Conservation (phyloP, 1,140 invertebrate species). For the Neelides sp. region DNA sequence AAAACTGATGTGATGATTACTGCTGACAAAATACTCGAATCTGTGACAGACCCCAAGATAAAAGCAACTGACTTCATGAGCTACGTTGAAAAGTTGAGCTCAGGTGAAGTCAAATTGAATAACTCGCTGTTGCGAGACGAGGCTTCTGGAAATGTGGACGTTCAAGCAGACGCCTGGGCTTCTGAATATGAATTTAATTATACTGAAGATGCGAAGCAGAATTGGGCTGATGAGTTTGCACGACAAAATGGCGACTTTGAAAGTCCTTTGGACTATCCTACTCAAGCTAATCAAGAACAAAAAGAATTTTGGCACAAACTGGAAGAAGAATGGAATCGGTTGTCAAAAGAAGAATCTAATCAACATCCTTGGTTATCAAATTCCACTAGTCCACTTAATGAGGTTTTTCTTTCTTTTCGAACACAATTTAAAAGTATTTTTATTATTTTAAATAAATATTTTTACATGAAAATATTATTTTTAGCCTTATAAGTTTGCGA, state of each 20-base stretch:
- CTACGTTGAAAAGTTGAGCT: constrained; percentile 27
- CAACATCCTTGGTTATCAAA: constrained; percentile 54
- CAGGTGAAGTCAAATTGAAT: constrained; percentile 18
- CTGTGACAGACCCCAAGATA: constrained; percentile 16
- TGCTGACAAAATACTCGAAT: constrained; percentile 19
- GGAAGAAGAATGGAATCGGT: constrained; percentile 62
- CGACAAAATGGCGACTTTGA: constrained; percentile 28
- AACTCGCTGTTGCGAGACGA: not conserved
- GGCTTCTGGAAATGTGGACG: not conserved
- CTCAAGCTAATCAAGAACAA: constrained; percentile 32
- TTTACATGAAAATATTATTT: constrained; percentile 9
- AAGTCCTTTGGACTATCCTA: too few species aligned
- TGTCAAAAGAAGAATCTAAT: constrained; percentile 39
- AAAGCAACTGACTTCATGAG: constrained; percentile 29
- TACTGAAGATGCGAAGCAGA: not conserved
- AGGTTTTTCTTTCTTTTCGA: constrained; percentile 17
- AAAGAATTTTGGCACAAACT: constrained; percentile 59
- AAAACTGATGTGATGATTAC: constrained; percentile 21
- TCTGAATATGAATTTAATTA: constrained; percentile 11
- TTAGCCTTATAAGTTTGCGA: constrained; percentile 66
- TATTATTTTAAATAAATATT: constrained; percentile 9
- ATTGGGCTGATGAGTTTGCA: constrained; percentile 46
- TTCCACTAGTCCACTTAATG: constrained; percentile 36
- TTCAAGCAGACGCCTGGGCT: constrained; percentile 3
- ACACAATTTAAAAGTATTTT: not conserved